Conservation (phyloP, 2,888 invertebrate genomes). For the Agrotis puta region DNA sequence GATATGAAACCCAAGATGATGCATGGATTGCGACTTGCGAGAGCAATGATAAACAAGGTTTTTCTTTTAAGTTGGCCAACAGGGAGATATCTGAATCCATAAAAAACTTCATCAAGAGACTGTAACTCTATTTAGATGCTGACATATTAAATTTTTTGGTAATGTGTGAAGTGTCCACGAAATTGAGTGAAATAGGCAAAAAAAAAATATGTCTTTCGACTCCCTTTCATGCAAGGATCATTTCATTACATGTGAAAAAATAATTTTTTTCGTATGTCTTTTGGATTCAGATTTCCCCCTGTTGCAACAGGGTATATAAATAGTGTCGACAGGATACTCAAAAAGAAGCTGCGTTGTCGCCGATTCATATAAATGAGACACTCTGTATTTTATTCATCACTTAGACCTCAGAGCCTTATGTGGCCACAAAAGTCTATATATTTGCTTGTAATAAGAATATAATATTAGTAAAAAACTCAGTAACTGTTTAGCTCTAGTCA, state of each 20-base stretch:
- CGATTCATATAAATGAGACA: neutral
- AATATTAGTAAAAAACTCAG: neutral
- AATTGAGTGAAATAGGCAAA: no score
- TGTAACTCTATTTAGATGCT: no score
- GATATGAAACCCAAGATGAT: neutral
- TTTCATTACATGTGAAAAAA: no score
- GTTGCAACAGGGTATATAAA: neutral
- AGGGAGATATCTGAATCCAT: no score
- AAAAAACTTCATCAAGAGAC: no score
- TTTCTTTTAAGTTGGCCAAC: no score
- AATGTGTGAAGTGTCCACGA: no score
- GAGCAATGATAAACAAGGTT: neutral
- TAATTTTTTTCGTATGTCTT: no score
- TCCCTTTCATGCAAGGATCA: no score
- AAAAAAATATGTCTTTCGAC: no score
- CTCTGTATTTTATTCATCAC: slow-evolving; percentile 7
- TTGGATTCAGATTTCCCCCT: no score
- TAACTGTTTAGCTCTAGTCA: slow-evolving; percentile 4
- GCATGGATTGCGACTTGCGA: neutral
- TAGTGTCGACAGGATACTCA: neutral
- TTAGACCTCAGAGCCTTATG: neutral
- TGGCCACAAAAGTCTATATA: neutral
- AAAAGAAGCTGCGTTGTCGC: neutral
- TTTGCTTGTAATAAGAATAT: neutral
- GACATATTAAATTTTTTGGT: no score